Evolutionary conservation across 2,888 invertebrate genomes (phyloP).

Genomic region (Tenthredo scrophulariae): DNA sequence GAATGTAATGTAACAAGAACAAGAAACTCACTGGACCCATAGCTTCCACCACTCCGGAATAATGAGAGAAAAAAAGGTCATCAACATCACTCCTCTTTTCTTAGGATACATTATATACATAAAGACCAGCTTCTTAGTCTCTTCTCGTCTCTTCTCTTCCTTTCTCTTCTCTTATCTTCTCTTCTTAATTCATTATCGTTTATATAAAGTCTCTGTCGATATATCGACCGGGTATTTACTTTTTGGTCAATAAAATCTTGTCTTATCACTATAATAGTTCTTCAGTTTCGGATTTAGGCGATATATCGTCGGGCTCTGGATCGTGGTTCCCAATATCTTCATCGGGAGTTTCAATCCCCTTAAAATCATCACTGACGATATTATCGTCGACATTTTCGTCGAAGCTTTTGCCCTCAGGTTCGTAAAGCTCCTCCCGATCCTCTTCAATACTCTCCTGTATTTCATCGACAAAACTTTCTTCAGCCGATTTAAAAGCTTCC

Average conservation of each 20-base stretch:
- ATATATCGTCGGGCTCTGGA: background rate
- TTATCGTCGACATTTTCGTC: background rate
- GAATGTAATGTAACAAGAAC: slow-evolving; percentile 51
- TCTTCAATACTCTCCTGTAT: slow-evolving; percentile 48
- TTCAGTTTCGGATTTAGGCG: slow-evolving; percentile 16
- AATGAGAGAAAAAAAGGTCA: slow-evolving; percentile 50
- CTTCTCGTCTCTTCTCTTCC: too few relatives aligned
- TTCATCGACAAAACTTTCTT: slow-evolving; percentile 42
- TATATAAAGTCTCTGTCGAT: background rate
- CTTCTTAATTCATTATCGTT: background rate
- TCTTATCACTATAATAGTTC: slow-evolving; percentile 3
- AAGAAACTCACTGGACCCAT: slow-evolving; percentile 63
- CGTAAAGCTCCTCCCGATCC: background rate
- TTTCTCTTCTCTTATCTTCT: background rate
- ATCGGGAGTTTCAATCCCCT: background rate
- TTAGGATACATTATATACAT: background rate
- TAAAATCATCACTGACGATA: background rate
- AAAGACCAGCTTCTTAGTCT: slow-evolving; percentile 32
- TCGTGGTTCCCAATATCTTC: background rate
- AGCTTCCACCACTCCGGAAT: slow-evolving; percentile 68
- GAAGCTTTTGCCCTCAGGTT: background rate
- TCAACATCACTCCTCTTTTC: slow-evolving; percentile 38
- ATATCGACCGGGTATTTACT: background rate
- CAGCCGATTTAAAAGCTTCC: background rate
- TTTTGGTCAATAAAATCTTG: background rate